phyloP scores from a whole-genome alignment of 2,113 vertebrate genomes.

The Bubo blakistoni region DNA sequence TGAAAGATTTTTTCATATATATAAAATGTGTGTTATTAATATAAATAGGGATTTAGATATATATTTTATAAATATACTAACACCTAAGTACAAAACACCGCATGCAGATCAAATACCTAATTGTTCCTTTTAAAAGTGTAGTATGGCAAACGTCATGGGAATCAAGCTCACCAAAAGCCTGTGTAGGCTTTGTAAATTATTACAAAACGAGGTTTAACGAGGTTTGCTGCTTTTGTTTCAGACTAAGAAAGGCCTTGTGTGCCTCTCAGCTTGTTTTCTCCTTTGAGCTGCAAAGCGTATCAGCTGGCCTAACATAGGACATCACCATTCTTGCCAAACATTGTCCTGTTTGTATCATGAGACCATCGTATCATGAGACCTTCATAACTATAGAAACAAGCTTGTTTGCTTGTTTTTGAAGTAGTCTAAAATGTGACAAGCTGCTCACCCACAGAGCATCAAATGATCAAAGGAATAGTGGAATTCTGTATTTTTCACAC shows the following conservation, averaged over 20 bases:
- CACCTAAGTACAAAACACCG: neutral
- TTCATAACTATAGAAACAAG: slow-evolving; percentile 11
- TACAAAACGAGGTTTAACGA: neutral
- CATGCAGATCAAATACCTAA: neutral
- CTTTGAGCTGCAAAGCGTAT: neutral
- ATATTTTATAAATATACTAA: neutral
- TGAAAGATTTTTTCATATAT: neutral
- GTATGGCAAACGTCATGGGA: neutral
- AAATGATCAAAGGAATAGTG: neutral
- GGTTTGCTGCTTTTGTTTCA: neutral
- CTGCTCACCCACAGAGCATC: slow-evolving; percentile 13
- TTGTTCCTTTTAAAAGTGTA: neutral
- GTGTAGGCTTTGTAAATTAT: neutral
- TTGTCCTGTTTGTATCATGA: slow-evolving; percentile 29
- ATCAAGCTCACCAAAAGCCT: neutral
- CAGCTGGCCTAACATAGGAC: slow-evolving; percentile 42
- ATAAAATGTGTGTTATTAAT: neutral
- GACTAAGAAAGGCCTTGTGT: slow-evolving; percentile 9
- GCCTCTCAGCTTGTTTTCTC: slow-evolving; percentile 18
- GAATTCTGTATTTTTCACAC: neutral
- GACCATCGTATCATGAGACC: slow-evolving; percentile 51
- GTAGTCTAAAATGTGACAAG: neutral
- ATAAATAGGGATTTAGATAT: neutral
- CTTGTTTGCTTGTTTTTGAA: slow-evolving; percentile 28
- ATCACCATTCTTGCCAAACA: slow-evolving; percentile 11